These are phyloP conservation scores for Phorcus lineatus DNA, from an alignment of 2,888 invertebrate species.

Conservation along the genomic window DNA sequence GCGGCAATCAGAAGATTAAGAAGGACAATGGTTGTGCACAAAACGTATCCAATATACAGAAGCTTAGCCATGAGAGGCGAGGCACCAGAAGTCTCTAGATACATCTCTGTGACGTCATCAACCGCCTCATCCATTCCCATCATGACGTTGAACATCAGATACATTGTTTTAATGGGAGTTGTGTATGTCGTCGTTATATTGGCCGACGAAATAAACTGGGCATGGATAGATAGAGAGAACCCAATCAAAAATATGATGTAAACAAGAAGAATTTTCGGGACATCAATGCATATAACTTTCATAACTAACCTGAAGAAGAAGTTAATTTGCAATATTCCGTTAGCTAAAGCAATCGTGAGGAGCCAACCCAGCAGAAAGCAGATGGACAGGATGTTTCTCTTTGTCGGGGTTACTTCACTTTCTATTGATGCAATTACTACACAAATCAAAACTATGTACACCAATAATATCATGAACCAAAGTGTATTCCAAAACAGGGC, in stretches of 20 bases:
- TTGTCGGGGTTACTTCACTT: slow-evolving; percentile 40
- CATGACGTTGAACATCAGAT: slow-evolving; percentile 68
- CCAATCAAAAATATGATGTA: slow-evolving; percentile 66
- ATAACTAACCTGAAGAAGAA: slow-evolving; percentile 67
- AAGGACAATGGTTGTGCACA: slow-evolving; percentile 44
- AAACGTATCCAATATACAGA: slow-evolving; percentile 63
- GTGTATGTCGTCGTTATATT: slow-evolving; percentile 44
- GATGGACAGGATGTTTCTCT: slow-evolving; percentile 61
- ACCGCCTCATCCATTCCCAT: slow-evolving; percentile 66
- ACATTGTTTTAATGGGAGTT: slow-evolving; percentile 56
- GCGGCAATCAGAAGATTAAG: slow-evolving; percentile 60
- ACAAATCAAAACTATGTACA: slow-evolving; percentile 51
- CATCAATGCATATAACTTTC: slow-evolving; percentile 66
- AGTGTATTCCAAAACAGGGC: background rate
- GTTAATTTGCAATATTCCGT: slow-evolving; percentile 66
- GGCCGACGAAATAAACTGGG: slow-evolving; percentile 56
- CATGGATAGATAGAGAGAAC: slow-evolving; percentile 66
- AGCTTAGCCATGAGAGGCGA: slow-evolving; percentile 49
- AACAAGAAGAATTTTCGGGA: slow-evolving; percentile 62
- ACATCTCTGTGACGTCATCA: slow-evolving; percentile 50
- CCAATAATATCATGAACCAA: slow-evolving; percentile 35
- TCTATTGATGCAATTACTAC: slow-evolving; percentile 55
- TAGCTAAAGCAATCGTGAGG: slow-evolving; percentile 63
- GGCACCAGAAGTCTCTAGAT: slow-evolving; percentile 46
- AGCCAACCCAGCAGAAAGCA: slow-evolving; percentile 68